Evolutionary conservation across 2,888 invertebrate species (phyloP), one percentile per base, ranked within the genome.

Genomic region (Kuschelorhynchus macadamiae): DNA sequence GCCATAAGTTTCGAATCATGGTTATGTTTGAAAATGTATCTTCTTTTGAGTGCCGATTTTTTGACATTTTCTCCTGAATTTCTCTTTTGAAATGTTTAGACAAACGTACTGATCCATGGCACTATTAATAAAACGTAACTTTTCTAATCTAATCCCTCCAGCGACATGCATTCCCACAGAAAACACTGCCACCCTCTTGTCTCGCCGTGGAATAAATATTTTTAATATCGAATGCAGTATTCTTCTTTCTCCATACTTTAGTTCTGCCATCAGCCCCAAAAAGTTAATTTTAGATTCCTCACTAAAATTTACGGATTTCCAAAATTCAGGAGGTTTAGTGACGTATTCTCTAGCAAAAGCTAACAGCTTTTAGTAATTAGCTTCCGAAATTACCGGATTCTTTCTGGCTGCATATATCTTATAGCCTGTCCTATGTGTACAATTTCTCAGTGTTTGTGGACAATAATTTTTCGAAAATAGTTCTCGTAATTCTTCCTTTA

Each of bases 201-300:
- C 12, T 39, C 1, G 3, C 39, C 7, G 39, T 39, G 14, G 12
- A 39, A 39, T 3, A 8, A 12, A 39, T 9, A 3, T 39, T 39
- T 39, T n/a, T 7, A 12, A 39, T 39, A 39, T 39, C 12, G 7
- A 39, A 14, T 9, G 39, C 39, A 7, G 39, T 39, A 7, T 39
- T 39, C 39, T 39, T 39, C 39, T 39, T 39, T 39, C 39, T n/a
- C 39, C 39, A 7, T n/a, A 39, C 39, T 39, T 8, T 39, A 39
- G 39, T 12, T 39, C 12, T 39, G 3, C 39, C 39, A 39, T 39
- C 12, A 2, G 4, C 9, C 3, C 39, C 39, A 39, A 39, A 39
- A 39, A 39, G 16, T 39, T 39, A 3, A 39, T 39, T 39, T 39
- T 39, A 8, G 39, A n/a, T 39, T 39, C 39, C 1, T 39, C 39